A percentile compares a stretch with the other conserved stretches of the same genome.
phyloP scores from a whole-genome alignment of 1,140 invertebrate species.

The Leptinotarsa lineolata region DNA sequence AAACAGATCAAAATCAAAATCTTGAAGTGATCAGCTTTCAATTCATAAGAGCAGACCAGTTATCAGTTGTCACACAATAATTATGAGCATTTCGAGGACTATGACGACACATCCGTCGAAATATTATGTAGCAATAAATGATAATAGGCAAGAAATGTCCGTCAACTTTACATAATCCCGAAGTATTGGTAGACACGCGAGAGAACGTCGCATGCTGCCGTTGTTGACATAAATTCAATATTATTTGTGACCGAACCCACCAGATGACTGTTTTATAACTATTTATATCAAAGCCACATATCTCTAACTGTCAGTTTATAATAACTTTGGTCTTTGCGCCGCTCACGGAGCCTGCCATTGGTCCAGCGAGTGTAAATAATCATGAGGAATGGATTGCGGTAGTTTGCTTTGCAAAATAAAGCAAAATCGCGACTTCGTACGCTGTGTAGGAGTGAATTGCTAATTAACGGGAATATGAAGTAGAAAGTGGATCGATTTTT shows the following conservation, averaged over 20 bases:
- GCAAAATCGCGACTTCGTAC: constrained; percentile 16
- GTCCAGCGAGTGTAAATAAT: constrained; percentile 29
- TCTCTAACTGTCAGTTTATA: constrained; percentile 23
- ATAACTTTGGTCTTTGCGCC: constrained; percentile 25
- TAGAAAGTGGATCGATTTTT: constrained; percentile 30
- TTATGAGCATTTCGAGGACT: too few relatives aligned
- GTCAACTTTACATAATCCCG: constrained; percentile 13
- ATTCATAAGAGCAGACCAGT: too few relatives aligned
- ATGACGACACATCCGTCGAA: constrained; percentile 16
- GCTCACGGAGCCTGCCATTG: constrained; percentile 14
- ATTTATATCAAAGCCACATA: constrained; percentile 25
- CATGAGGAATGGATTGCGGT: constrained; percentile 31
- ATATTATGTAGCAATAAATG: constrained; percentile 7
- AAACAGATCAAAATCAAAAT: too few relatives aligned
- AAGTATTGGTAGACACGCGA: constrained; percentile 16
- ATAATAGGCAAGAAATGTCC: not conserved
- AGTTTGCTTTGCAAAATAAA: constrained; percentile 23
- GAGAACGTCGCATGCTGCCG: constrained; percentile 9
- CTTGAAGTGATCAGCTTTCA: too few relatives aligned
- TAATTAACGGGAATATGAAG: constrained; percentile 32
- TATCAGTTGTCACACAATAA: too few relatives aligned
- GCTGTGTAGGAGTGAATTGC: constrained; percentile 31
- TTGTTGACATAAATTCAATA: constrained; percentile 13
- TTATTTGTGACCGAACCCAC: constrained; percentile 29
- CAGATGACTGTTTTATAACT: constrained; percentile 12